Percentiles rank a stretch among this genome's conserved stretches.
These are phyloP conservation scores for Phaethornis superciliosus DNA, from an alignment of 2,113 vertebrate species.

Conservation along the genomic window DNA sequence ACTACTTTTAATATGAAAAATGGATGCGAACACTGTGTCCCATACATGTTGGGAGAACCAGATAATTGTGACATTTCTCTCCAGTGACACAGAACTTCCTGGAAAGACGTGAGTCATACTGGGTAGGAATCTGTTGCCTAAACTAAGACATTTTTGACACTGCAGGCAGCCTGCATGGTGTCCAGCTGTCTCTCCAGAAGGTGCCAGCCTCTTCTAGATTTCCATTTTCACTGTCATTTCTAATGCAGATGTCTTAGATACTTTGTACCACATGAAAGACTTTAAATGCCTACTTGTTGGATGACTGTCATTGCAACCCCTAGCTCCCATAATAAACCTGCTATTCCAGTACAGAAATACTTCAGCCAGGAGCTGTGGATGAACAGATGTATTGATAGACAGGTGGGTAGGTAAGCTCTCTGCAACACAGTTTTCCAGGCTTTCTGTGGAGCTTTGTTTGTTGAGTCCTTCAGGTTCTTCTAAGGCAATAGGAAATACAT, in stretches of 20 bases:
- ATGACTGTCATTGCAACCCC: neutral
- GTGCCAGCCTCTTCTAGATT: constrained; percentile 15
- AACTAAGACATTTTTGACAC: constrained; percentile 31
- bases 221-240: neutral
- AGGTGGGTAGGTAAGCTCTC: neutral
- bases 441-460: neutral
- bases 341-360: neutral
- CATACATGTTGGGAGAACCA: constrained; percentile 2
- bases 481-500: neutral
- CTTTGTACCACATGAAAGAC: neutral
- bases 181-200: constrained; percentile 47
- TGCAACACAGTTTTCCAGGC: neutral
- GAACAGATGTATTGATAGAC: neutral
- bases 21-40: constrained; percentile 23
- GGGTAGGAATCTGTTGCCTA: constrained; percentile 35
- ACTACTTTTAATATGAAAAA: constrained; percentile 9
- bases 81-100: constrained; percentile 9
- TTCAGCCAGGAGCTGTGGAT: neutral
- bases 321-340: neutral
- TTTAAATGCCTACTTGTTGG: neutral
- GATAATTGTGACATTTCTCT: constrained; percentile 14
- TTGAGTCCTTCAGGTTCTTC: neutral
- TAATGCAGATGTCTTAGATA: neutral
- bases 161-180: constrained; percentile 1
- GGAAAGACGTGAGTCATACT: constrained; percentile 38